Percentiles rank a stretch among this genome's conserved stretches.
These are phyloP conservation scores for Leuciscus idus DNA, from an alignment of 2,113 vertebrate genomes.

Conservation along the genomic window DNA sequence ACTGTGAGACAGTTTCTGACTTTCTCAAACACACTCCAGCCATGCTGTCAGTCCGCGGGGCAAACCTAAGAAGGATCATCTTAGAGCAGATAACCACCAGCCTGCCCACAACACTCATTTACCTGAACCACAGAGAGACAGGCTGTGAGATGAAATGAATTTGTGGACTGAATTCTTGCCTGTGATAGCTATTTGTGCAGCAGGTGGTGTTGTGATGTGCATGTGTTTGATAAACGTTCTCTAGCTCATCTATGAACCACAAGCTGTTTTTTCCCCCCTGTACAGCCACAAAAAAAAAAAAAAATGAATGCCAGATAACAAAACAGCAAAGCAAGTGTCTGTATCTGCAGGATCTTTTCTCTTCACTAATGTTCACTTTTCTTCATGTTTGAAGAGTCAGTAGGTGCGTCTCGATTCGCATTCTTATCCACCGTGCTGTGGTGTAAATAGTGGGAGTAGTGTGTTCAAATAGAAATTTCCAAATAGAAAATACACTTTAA, in stretches of 20 bases:
- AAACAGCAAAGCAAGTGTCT: too few species aligned
- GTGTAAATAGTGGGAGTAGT: too few species aligned
- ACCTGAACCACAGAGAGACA: constrained; percentile 10
- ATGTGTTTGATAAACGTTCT: constrained; percentile 1
- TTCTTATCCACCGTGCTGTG: too few species aligned
- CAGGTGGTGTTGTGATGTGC: not conserved
- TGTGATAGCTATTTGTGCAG: constrained; percentile 19
- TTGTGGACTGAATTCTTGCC: not conserved
- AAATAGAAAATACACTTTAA: too few species aligned
- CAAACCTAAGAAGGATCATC: constrained; percentile 30
- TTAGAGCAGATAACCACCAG: constrained; percentile 24
- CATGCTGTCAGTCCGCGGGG: constrained; percentile 12
- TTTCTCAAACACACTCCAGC: constrained; percentile 29
- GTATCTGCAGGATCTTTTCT: too few species aligned
- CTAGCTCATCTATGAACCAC: not conserved
- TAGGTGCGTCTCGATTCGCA: too few species aligned
- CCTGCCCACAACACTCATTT: constrained; percentile 14
- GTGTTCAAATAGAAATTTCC: too few species aligned
- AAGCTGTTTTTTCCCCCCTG: not conserved
- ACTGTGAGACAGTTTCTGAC: constrained; percentile 27
- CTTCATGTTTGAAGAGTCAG: too few species aligned
- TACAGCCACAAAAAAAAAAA: not conserved
- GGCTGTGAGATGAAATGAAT: not conserved
- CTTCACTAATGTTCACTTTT: too few species aligned
- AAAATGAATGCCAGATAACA: not conserved